A percentile compares a stretch with the other conserved stretches of the same genome.
Evolutionary conservation across 1,140 invertebrate species (phyloP).

Genomic region (Leptopilina boulardi): DNA sequence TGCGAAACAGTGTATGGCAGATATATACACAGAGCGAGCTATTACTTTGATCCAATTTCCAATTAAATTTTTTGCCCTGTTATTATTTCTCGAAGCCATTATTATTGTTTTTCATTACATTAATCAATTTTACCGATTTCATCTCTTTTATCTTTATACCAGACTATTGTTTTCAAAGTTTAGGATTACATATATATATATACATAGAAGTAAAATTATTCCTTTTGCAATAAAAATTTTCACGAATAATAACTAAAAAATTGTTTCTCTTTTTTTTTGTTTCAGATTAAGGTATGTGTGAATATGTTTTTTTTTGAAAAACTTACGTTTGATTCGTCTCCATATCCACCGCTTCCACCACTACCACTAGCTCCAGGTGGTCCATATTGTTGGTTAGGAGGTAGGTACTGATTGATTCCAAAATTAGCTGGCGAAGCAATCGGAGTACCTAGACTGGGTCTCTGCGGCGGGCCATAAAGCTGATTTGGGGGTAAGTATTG

Average conservation of each 20-base stretch:
- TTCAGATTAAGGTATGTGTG: conserved; percentile 66
- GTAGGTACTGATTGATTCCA: conserved; percentile 76
- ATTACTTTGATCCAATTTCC: too few relatives aligned
- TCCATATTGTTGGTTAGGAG: conserved; percentile 72
- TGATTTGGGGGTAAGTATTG: conserved; percentile 78
- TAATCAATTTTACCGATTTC: background rate
- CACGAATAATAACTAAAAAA: too few relatives aligned
- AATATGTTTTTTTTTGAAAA: conserved; percentile 59
- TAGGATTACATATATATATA: conserved; percentile 66
- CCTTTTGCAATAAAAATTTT: too few relatives aligned
- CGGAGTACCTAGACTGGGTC: conserved; percentile 57
- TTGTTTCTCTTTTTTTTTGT: conserved; percentile 61
- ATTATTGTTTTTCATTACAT: conserved; percentile 12
- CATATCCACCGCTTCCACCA: conserved; percentile 60
- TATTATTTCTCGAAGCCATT: background rate
- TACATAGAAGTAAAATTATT: too few relatives aligned
- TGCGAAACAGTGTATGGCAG: too few relatives aligned
- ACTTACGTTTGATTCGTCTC: conserved; percentile 72
- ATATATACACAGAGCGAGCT: too few relatives aligned
- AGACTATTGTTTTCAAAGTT: background rate
- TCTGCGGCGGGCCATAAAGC: conserved; percentile 53
- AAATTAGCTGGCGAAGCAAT: conserved; percentile 51
- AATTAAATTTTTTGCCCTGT: too few relatives aligned
- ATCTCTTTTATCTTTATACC: background rate
- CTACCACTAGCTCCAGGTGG: conserved; percentile 57